Base-by-base conservation (phyloP, 2,797 vertebrate species). In the Galago senegalensis region DNA sequence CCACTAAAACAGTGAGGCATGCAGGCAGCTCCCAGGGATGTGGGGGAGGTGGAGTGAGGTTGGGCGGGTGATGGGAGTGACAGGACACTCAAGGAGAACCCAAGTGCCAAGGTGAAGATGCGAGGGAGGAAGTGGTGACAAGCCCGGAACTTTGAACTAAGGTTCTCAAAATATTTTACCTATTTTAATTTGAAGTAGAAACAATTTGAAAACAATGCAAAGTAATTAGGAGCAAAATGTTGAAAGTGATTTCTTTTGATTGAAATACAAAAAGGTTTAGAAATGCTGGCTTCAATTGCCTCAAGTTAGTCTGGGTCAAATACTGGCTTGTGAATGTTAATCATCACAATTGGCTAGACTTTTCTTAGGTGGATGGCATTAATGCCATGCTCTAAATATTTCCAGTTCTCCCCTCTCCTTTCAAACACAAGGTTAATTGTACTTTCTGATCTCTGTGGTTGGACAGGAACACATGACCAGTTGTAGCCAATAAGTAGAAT, bases 221-320 rank as follows among this genome's bases (percentile, higher is more conserved):
- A n/a, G 37, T 40, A 69, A 96, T 69, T 73, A 77, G 70, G 61
- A 95, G 60, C 53, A 79, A 89, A 92, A 93, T 60, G 23, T 49
- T 81, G 61, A 79, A 70, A 86, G 17, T 23, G 5, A 40, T 76
- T 93, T 95, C 43, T 40, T 82, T 75, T 67, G 60, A 86, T n/a
- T 86, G 76, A 94, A 95, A 80, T 79, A 58, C 70, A 79, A 87
- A 87, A n/a, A 72, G 29, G 80, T 89, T 87, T 73, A 87, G 83
- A 95, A 89, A 40, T n/a, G 25, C 25, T 34, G 17, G 9, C 77
- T 87, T 43, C 58, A 34, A 18, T 81, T 37, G 65, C 72, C 40
- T 80, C 34, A 40, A 27, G 53, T 91, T 72, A 70, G 73, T 20
- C 69, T 76, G 58, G 43, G 87, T 83, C 69, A 76, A 29, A 84